Evolutionary conservation across 2,797 vertebrate species (phyloP).

Genomic region (Chiroxiphia lanceolata): DNA sequence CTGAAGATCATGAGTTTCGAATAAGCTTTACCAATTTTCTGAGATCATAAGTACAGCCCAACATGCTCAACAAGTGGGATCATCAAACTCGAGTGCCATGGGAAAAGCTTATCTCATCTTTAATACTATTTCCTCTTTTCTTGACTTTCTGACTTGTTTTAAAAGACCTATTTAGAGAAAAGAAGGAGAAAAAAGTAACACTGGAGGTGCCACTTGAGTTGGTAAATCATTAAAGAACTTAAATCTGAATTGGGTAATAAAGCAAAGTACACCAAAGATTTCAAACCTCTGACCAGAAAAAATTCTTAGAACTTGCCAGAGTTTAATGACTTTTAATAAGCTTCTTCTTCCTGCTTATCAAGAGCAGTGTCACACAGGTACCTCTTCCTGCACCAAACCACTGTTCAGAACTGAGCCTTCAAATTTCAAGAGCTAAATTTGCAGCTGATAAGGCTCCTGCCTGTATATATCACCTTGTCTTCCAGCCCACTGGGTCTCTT

Average conservation of each 20-base stretch:
- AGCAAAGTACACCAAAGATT: background rate
- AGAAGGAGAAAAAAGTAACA: background rate
- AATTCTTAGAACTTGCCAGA: background rate
- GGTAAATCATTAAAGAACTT: background rate
- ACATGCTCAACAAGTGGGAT: background rate
- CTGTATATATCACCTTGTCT: background rate
- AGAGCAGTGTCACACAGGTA: background rate
- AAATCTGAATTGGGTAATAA: background rate
- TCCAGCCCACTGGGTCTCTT: background rate
- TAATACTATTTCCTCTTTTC: background rate
- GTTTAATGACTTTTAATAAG: background rate
- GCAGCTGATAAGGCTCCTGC: background rate
- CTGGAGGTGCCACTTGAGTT: background rate
- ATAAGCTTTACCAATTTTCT: background rate
- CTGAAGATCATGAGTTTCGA: background rate
- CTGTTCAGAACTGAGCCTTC: background rate
- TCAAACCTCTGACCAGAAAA: background rate
- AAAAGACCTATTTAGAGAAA: background rate
- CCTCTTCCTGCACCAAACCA: fast-evolving
- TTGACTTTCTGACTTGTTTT: background rate
- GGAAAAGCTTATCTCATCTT: background rate
- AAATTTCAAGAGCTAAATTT: background rate
- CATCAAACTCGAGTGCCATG: background rate
- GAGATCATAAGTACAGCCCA: background rate
- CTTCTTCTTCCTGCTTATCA: background rate